Evolutionary conservation across 2,797 vertebrate genomes (phyloP), one percentile per base, ranked within the genome.

Genomic region (Todus mexicanus): DNA sequence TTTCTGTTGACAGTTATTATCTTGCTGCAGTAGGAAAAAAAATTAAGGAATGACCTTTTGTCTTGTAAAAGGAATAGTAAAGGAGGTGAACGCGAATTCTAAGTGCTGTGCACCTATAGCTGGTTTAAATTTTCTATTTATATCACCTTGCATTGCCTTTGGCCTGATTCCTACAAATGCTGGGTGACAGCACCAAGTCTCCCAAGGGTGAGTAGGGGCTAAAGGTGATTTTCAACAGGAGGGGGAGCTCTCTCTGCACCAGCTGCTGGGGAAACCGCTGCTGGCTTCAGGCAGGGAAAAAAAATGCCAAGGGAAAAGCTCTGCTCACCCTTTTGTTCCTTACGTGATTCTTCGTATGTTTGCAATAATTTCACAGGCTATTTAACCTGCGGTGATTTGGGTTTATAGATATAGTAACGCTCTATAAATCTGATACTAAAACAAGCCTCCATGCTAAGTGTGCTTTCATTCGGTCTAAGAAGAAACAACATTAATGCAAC

Each of bases 211-310:
- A 64, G 12, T 2, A 29, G 78, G 90, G 89, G 91, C 78, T 93
- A 42, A 83, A 82, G 65, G 60, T 37, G 37, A 19, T 74, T 87
- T 92, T 42, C n/a, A 68, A 19, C 93, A 84, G 92, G 91, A 94
- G 94, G 48, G 93, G 94, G 94, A 94, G 93, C 91, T 83, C 81
- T 87, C n/a, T 77, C 84, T 91, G 95, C 93, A 89, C 57, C 47
- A 25, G 19, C 70, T 51, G 51, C 86, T 48, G 68, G 53, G 77
- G n/a, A 93, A 27, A 13, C 48, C 48, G 9, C 66, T 2, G 7
- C 88, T 47, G 57, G 53, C 70, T 86, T 13, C 69, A 23, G 53
- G 81, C 91, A 16, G 53, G 53, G 10, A 42, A 31, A 15, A 38
- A 48, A 74, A 68, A 22, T 3, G 17, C 17, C 33, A 10, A 56